Evolutionary conservation across 2,113 vertebrate genomes (phyloP).

Genomic region (Scalopus aquaticus): DNA sequence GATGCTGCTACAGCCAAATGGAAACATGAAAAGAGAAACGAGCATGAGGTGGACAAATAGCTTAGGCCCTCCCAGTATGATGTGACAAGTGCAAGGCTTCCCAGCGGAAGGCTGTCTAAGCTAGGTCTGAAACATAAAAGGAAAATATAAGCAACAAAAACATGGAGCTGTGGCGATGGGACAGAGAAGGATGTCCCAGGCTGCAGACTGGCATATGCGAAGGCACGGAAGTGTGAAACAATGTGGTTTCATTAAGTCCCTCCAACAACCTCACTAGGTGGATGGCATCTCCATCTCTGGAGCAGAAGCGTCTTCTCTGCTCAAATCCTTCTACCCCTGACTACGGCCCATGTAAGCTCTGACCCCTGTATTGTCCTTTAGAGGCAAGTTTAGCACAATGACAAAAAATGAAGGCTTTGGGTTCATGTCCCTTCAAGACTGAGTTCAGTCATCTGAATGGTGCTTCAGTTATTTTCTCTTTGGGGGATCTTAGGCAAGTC

Average conservation of each 20-base stretch:
- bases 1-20: neutral
- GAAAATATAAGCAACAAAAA: neutral
- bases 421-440: neutral
- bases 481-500: slow-evolving; percentile 27
- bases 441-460: neutral
- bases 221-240: neutral
- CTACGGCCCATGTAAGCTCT: neutral
- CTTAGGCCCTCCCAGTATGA: neutral
- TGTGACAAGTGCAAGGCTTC: neutral
- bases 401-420: neutral
- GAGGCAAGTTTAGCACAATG: neutral
- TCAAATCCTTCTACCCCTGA: neutral
- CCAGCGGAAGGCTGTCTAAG: neutral
- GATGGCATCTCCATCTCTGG: neutral
- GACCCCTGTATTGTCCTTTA: neutral
- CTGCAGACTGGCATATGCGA: neutral
- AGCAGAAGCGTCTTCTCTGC: neutral
- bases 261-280: neutral
- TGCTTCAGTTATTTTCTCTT: neutral
- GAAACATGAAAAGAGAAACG: neutral
- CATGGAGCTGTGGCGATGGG: neutral
- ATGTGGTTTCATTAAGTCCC: neutral
- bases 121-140: neutral
- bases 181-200: neutral
- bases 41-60: neutral